These are phyloP conservation scores for Paguma larvata DNA, from an alignment of 2,797 vertebrate species.

Conservation along the genomic window DNA sequence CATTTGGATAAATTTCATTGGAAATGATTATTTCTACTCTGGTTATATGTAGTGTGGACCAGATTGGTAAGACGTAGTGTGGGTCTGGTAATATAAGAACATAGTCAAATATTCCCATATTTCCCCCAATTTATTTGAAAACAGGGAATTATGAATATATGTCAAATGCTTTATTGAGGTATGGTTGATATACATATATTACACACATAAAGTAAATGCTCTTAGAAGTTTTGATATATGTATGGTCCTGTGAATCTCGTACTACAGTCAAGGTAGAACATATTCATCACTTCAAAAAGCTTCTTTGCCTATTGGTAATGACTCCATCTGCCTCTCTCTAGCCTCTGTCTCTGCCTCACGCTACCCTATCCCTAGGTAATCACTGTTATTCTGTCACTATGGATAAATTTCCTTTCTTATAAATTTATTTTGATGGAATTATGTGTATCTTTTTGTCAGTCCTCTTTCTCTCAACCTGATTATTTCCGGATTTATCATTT, in stretches of 20 bases:
- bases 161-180: background rate
- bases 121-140: background rate
- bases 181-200: background rate
- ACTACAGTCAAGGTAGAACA: background rate
- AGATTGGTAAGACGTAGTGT: background rate
- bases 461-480: background rate
- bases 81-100: background rate
- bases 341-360: too few species aligned
- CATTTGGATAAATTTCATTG: background rate
- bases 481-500: background rate
- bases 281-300: background rate
- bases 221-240: background rate
- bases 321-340: too few species aligned
- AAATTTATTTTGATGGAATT: too few species aligned
- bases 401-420: too few species aligned
- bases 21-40: background rate
- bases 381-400: too few species aligned
- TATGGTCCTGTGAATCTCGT: background rate
- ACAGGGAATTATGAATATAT: background rate
- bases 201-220: background rate
- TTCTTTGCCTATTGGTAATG: too few species aligned
- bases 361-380: too few species aligned
- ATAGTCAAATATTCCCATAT: background rate
- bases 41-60: background rate
- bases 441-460: background rate